Percentiles rank a stretch among this genome's conserved stretches.
Conservation (phyloP, 2,113 vertebrate genomes). For the Salvelinus fontinalis region DNA sequence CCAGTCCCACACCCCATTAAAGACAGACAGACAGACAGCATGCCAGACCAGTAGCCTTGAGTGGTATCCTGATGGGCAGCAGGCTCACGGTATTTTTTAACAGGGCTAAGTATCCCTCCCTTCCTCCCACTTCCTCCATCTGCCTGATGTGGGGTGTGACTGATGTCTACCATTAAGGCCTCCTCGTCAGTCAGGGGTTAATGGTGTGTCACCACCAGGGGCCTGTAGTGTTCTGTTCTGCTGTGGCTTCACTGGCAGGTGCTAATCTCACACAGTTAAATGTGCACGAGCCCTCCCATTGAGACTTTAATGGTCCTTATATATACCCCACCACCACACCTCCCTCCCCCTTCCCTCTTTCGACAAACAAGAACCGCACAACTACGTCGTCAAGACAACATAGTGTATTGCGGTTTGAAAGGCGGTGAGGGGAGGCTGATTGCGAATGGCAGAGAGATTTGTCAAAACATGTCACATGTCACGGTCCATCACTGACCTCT, state of each 20-base stretch:
- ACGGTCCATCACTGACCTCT: neutral
- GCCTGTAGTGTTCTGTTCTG: neutral
- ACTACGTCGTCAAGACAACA: conserved; percentile 40
- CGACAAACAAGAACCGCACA: conserved; percentile 32
- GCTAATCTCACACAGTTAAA: conserved; percentile 64
- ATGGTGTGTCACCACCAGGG: conserved; percentile 50
- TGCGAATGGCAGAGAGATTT: conserved; percentile 7
- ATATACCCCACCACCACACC: conserved; percentile 4
- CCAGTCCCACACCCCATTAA: neutral
- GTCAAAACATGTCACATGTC: conserved; percentile 31
- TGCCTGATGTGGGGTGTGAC: neutral
- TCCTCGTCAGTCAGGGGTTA: conserved; percentile 65
- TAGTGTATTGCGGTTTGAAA: conserved; percentile 31
- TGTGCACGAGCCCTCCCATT: conserved; percentile 66
- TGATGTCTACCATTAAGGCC: conserved; percentile 42
- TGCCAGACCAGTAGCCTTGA: neutral
- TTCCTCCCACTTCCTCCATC: neutral
- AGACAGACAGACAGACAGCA: conserved; percentile 3
- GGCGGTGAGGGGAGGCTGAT: conserved; percentile 20
- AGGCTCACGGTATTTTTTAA: conserved; percentile 20
- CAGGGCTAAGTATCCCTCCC: conserved; percentile 3
- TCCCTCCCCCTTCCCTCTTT: neutral
- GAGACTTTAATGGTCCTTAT: conserved; percentile 53
- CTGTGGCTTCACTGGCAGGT: conserved; percentile 22
- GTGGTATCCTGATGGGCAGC: conserved; percentile 4